Conservation (phyloP, 2,113 vertebrate species). For the Cephalopholis sonnerati region DNA sequence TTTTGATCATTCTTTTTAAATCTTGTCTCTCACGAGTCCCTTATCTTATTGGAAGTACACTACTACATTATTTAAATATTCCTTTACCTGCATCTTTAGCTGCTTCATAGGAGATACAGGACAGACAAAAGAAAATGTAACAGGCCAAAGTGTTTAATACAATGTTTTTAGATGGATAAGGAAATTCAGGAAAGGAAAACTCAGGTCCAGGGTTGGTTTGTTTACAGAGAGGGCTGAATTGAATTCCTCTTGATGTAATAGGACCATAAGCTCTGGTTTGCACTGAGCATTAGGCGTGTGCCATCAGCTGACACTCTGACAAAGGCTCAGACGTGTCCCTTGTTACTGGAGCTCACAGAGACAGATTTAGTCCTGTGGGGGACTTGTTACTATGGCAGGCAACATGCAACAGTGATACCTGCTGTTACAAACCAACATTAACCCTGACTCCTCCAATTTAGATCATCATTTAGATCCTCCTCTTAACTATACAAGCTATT, state of each 20-base stretch:
- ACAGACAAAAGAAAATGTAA: background rate
- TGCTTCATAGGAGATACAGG: too few relatives aligned
- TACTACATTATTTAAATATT: background rate
- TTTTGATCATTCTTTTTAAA: background rate
- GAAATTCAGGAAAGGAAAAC: background rate
- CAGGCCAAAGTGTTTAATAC: background rate
- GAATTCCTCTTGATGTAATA: background rate
- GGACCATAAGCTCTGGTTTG: background rate
- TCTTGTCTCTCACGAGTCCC: background rate
- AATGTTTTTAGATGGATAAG: background rate
- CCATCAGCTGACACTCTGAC: conserved; percentile 33
- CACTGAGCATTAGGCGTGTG: conserved; percentile 4
- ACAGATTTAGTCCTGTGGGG: conserved; percentile 50
- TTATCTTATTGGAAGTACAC: too few relatives aligned
- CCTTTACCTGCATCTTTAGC: background rate
- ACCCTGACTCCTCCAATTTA: conserved; percentile 6
- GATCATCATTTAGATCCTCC: conserved; percentile 12
- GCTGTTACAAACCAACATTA: conserved; percentile 22
- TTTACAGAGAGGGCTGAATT: background rate
- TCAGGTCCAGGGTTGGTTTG: background rate
- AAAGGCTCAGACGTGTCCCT: conserved; percentile 30
- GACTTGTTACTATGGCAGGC: conserved; percentile 46
- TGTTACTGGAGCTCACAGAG: conserved; percentile 46
- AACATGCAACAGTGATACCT: conserved; percentile 22
- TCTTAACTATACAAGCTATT: background rate